phyloP scores from a whole-genome alignment of 1,140 invertebrate species.

The Drosophila bocki region DNA sequence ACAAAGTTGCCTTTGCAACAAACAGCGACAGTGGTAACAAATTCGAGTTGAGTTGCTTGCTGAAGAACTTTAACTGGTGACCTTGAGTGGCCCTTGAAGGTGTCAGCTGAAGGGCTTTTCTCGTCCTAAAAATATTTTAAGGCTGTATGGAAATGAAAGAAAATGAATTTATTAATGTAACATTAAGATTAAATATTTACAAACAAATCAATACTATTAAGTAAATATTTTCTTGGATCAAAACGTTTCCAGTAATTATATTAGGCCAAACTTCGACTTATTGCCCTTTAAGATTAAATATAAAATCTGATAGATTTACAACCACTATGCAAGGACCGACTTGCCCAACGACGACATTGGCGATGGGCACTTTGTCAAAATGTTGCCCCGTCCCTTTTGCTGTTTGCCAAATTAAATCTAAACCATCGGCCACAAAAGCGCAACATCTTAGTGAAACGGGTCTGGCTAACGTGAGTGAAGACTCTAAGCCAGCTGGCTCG shows the following conservation, averaged over 20 bases:
- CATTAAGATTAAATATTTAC: not conserved
- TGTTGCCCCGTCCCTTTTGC: constrained; percentile 50
- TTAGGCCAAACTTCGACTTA: not conserved
- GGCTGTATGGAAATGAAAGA: not conserved
- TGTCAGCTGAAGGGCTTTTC: constrained; percentile 5
- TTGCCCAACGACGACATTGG: constrained; percentile 26
- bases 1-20: constrained; percentile 48
- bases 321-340: constrained; percentile 37
- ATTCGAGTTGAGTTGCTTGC: constrained; percentile 27
- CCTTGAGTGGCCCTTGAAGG: constrained; percentile 36
- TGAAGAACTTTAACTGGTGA: constrained; percentile 30
- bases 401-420: constrained; percentile 65
- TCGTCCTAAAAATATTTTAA: not conserved
- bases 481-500: not conserved
- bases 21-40: constrained; percentile 39
- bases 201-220: not conserved
- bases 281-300: not conserved
- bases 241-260: too few species aligned
- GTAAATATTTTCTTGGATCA: too few species aligned
- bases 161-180: not conserved
- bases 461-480: not conserved
- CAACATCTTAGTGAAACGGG: constrained; percentile 31
- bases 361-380: constrained; percentile 59
- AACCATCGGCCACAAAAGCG: constrained; percentile 50
- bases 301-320: not conserved